Base-by-base conservation (phyloP, 2,113 vertebrate species). In the Lasiurus borealis region DNA sequence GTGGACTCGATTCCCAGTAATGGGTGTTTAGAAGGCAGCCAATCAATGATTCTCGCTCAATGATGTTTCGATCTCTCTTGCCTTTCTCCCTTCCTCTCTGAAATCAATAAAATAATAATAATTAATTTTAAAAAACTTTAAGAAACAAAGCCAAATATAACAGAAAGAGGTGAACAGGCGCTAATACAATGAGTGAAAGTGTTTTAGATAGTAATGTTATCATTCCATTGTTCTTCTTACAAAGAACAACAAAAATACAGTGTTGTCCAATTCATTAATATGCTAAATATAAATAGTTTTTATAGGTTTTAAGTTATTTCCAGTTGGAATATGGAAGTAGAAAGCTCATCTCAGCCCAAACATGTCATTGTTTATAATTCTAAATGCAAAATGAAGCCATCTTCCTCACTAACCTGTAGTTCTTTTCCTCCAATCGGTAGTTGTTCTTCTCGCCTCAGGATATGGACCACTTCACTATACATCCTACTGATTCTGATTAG, bases 201-300 rank as follows among this genome's bases (percentile, higher is more conserved):
- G 76, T 57, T 80, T 83, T 77, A 90, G 19, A 75, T 71, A 80
- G 4, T 12, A 93, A 72, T 54, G 6, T n/a, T 80, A 66, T 6
- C 5, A 89, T 82, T 81, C 8, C 21, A 34, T 81, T 89, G 59
- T 18, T 54, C 31, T 81, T 73, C 72, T 48, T 68, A 50, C 3
- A 3, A 73, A 72, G 3, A 90, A 9, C 48, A 82, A 21, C 36
- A 40, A 91, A 90, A 91, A 36, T 8, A 77, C 1, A 75, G 4
- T 69, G 15, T 68, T 83, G 40, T n/a, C 46, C 29, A 86, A 29
- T 36, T 36, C 59, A 62, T 62, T 62, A 62, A 25, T 50, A 69
- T 92, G 9, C 27, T 93, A 90, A 85, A 68, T 73, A 81, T 62
- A 81, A 82, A 88, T 90, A 34, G 44, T 92, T 85, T 59, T 81